phyloP scores from a whole-genome alignment of 2,797 vertebrate genomes.

The Coreius guichenoti region DNA sequence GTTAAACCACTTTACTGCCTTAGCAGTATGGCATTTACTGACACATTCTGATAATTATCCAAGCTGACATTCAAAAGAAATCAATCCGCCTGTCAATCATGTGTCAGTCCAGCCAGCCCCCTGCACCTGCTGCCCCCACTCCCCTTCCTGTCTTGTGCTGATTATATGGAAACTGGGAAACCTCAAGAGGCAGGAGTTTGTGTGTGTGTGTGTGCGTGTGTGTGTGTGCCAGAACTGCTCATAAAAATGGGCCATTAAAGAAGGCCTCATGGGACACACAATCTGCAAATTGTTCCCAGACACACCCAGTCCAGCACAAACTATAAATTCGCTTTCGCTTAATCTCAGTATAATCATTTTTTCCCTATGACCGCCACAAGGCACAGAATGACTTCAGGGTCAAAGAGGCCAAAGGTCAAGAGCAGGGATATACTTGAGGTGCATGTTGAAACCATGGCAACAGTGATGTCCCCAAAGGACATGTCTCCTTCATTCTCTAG shows the following conservation, averaged over 20 bases:
- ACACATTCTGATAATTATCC: constrained; percentile 43
- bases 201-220: constrained; percentile 10
- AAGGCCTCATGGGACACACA: constrained; percentile 10
- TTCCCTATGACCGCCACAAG: background rate
- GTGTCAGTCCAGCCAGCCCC: constrained; percentile 32
- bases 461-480: background rate
- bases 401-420: constrained; percentile 57
- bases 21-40: constrained; percentile 46
- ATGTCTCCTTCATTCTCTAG: background rate
- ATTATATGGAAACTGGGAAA: constrained; percentile 60
- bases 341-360: background rate
- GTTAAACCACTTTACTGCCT: constrained; percentile 40
- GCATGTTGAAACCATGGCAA: constrained; percentile 24
- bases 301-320: background rate
- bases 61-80: constrained; percentile 43
- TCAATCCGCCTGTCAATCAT: constrained; percentile 53
- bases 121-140: constrained; percentile 10
- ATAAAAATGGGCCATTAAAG: constrained; percentile 32
- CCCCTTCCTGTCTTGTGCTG: constrained; percentile 17
- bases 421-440: constrained; percentile 66
- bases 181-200: constrained; percentile 42
- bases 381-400: constrained; percentile 61
- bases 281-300: background rate
- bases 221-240: constrained; percentile 18
- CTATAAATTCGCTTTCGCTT: background rate